Percentiles rank a stretch among this genome's conserved stretches.
Conservation (phyloP, 2,113 vertebrate species). For the Acrocephalus kingi region DNA sequence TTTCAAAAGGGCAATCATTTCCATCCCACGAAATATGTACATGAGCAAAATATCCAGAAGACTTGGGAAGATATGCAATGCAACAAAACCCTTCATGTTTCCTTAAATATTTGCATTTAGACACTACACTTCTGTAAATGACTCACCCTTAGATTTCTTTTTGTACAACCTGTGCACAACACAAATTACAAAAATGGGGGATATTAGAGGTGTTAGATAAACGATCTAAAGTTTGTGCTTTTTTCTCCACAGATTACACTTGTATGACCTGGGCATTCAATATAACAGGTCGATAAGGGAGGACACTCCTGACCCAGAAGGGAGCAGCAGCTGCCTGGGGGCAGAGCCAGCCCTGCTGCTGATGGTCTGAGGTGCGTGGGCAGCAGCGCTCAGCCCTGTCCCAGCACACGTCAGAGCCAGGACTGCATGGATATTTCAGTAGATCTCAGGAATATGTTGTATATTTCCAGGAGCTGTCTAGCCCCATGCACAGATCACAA, state of each 20-base stretch:
- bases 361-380: neutral
- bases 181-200: rapidly evolving
- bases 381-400: neutral
- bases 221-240: neutral
- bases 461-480: neutral
- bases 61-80: neutral
- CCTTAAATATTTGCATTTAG: neutral
- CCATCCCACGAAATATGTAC: neutral
- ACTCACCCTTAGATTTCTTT: neutral
- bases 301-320: neutral
- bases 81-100: neutral
- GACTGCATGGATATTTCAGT: neutral
- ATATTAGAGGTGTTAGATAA: neutral
- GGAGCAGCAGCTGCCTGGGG: neutral
- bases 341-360: neutral
- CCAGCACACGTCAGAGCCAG: neutral
- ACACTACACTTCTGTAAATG: neutral
- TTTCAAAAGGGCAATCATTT: neutral
- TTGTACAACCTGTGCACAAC: neutral
- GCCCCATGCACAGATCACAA: neutral
- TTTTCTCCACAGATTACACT: neutral
- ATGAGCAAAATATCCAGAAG: neutral
- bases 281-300: neutral
- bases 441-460: neutral
- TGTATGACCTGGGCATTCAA: neutral